Evolutionary conservation across 1,140 invertebrate genomes (phyloP).

Genomic region (Zelostemma sp.): DNA sequence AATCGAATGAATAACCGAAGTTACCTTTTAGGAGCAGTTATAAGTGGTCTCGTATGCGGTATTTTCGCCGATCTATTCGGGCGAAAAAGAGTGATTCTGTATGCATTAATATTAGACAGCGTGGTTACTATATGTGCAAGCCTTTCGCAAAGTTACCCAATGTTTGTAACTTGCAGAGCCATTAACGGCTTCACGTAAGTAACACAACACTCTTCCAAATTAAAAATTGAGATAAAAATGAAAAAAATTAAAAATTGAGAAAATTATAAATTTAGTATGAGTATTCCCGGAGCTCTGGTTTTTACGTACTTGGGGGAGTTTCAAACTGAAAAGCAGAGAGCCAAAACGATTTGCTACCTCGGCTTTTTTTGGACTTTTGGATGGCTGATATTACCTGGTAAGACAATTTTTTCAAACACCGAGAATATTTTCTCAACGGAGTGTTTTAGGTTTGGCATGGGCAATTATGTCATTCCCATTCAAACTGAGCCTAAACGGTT

Average conservation of each 20-base stretch:
- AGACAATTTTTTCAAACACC: too few species aligned
- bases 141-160: constrained; percentile 68
- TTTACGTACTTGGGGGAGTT: constrained; percentile 77
- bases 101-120: constrained; percentile 76
- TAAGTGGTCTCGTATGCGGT: constrained; percentile 76
- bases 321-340: constrained; percentile 71
- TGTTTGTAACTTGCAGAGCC: constrained; percentile 70
- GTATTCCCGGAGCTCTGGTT: constrained; percentile 75
- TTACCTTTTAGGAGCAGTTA: constrained; percentile 71
- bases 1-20: too few species aligned
- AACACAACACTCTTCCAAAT: background rate
- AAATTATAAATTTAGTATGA: constrained; percentile 50
- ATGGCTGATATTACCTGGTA: constrained; percentile 75
- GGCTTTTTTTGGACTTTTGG: constrained; percentile 75
- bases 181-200: constrained; percentile 74
- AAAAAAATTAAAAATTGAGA: constrained; percentile 3
- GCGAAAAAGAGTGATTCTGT: constrained; percentile 72
- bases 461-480: constrained; percentile 73
- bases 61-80: constrained; percentile 77
- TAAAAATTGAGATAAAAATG: background rate
- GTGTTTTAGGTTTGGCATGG: constrained; percentile 76
- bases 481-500: constrained; percentile 60
- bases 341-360: constrained; percentile 73
- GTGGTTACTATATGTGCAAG: constrained; percentile 68
- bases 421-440: too few species aligned